Evolutionary conservation across 2,113 vertebrate genomes (phyloP), one percentile per base, ranked within the genome.

Genomic region (human): DNA sequence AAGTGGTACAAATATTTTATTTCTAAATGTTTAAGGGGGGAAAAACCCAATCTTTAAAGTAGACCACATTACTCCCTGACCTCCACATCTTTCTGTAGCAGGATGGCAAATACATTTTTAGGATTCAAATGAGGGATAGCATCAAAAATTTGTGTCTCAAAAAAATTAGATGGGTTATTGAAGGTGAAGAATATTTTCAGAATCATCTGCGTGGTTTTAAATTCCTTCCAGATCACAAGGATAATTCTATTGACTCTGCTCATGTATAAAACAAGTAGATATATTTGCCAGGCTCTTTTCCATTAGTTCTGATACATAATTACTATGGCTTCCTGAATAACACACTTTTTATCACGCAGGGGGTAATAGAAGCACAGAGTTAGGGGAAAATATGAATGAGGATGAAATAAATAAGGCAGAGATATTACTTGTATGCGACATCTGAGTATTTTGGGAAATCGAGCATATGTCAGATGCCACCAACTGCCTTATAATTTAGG

Each of bases 51-150:
- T 30, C 75, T 86, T 97, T 88, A 48, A 94, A 89, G 6, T 61
- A 73, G n/a, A 82, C 57, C 9, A 20, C 32, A 75, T 75, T 23
- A 4, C 0, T 20, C 94, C 61, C 66, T 93, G 25, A 92, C 73
- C 43, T 90, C n/a, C 61, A 27, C 2, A 72, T 40, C 94, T 66
- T 94, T 59, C 73, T 96, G 93, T 40, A 92, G 64, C 89, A 96
- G 64, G 23, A 6, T 83, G 55, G 81, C 73, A 94, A 98, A 97
- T 48, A 92, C 12, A 98, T 87, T 96, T 93, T 98, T 90, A 98
- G 96, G 81, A 97, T 90, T 98, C 93, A 89, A 76, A 92, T 57
- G 25, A 40, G 48, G 83, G 68, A 6, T 27, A 95, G 16, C 83
- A 59, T 78, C 66, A 88, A 45, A 76, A 83, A 61, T 25, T 72